A percentile compares a stretch with the other conserved stretches of the same genome.
Conservation (phyloP, 2,888 invertebrate genomes). For the Auanema freiburgensis region DNA sequence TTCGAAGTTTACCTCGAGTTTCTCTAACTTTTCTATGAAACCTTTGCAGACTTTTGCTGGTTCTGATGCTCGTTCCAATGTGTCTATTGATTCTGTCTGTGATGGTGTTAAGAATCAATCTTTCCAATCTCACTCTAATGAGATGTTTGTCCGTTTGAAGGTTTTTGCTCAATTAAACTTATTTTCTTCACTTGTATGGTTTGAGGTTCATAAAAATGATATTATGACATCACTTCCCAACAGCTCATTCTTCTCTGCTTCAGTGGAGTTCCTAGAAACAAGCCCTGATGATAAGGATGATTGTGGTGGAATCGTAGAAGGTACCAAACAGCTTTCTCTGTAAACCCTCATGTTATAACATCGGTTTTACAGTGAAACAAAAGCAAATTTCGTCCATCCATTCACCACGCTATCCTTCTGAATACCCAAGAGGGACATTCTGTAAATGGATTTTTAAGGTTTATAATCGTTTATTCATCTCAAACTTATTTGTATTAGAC, state of each 20-base stretch:
- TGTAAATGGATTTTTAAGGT: constrained; percentile 51
- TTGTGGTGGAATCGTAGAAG: constrained; percentile 31
- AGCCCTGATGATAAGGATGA: constrained; percentile 23
- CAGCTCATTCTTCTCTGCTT: constrained; percentile 26
- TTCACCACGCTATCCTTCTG: constrained; percentile 33
- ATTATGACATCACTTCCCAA: not conserved
- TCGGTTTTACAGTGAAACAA: not conserved
- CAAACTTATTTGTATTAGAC: constrained; percentile 18
- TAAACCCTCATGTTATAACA: constrained; percentile 44
- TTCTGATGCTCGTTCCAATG: constrained; percentile 32
- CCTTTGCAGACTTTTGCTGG: constrained; percentile 53
- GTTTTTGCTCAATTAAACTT: constrained; percentile 11
- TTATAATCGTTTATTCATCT: not conserved
- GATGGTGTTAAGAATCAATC: constrained; percentile 4
- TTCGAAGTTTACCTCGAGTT: too few species aligned
- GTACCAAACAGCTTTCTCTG: constrained; percentile 16
- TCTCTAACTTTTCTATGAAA: too few species aligned
- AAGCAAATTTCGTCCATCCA: constrained; percentile 23
- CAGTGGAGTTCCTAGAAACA: constrained; percentile 26
- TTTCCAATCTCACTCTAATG: constrained; percentile 41
- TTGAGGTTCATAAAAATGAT: constrained; percentile 3
- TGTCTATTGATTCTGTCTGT: constrained; percentile 38
- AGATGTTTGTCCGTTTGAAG: constrained; percentile 39
- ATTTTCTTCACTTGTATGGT: too few species aligned
- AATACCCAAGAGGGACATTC: constrained; percentile 36